Evolutionary conservation across 2,888 invertebrate species (phyloP), one percentile per base, ranked within the genome.

Genomic region (Cephus runcator): DNA sequence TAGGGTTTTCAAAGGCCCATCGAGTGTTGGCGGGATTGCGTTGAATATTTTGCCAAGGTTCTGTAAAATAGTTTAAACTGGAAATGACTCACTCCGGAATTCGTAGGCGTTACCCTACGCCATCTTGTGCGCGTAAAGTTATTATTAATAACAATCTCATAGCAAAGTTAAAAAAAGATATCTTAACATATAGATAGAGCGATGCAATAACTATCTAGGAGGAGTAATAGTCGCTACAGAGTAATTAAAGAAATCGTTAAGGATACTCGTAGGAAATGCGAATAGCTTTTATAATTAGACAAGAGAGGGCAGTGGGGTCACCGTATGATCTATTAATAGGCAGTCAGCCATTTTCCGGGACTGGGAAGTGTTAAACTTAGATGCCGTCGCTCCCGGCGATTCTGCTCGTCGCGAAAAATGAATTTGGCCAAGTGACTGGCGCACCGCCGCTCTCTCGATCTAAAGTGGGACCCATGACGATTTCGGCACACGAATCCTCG

Each of bases 281-380:
- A 78, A 75, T 34, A 56, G 33, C 68, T 76, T 75, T 73, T 71
- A 71, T 73, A 78, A 76, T 75, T 76, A 79, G 69, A 23, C 36
- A 31, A 31, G 77, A 75, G 85, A 86, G 88, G 85, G 84, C 85
- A 85, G 81, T 76, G 81, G 84, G 85, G 85, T 86, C 85, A 86
- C 80, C 80, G 82, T 76, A 78, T 79, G 75, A 78, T 81, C 90
- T 90, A 90, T 90, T 88, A 84, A 88, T 89, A 90, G 88, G 84
- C 78, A 81, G 81, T 84, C 86, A 86, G 87, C 87, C 86, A 87
- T 90, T 90, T 90, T 90, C 88, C 87, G 87, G 87, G 88, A 88
- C 87, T 87, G 79, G 81, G 83, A 81, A 84, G 87, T 77, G 85
- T 88, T 89, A 89, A 86, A 88, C 87, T 89, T 88, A 89, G 87